Conservation (phyloP, 2,113 vertebrate genomes). For the Megaceryle maxima region DNA sequence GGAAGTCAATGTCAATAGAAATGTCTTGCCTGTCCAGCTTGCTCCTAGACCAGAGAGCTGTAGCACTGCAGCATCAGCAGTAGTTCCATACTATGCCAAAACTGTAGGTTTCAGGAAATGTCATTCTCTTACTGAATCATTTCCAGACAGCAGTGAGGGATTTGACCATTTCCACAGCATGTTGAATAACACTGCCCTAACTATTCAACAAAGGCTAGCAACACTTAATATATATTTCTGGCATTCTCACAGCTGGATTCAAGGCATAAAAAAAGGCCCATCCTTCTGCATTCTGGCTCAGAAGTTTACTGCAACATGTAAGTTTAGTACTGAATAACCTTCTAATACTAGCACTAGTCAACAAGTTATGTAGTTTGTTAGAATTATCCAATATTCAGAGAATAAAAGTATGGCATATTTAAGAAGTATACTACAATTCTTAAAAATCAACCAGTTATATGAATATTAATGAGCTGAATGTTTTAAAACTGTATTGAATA, state of each 20-base stretch:
- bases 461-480: not conserved
- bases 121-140: not conserved
- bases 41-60: not conserved
- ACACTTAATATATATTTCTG: slow-evolving; percentile 34
- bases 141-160: slow-evolving; percentile 30
- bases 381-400: not conserved
- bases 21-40: not conserved
- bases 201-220: slow-evolving; percentile 14
- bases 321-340: not conserved
- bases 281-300: not conserved
- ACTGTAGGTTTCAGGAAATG: not conserved
- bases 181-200: not conserved
- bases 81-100: not conserved
- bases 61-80: slow-evolving; percentile 7
- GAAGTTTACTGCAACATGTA: not conserved
- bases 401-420: not conserved
- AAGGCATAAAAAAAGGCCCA: not conserved
- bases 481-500: not conserved
- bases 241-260: slow-evolving; percentile 20
- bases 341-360: not conserved
- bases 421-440: not conserved
- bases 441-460: not conserved
- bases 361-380: not conserved
- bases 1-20: not conserved
- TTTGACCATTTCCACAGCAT: slow-evolving; percentile 46